Evolutionary conservation across 2,888 invertebrate species (phyloP).

Genomic region (Caenorhabditis macrosperma): DNA sequence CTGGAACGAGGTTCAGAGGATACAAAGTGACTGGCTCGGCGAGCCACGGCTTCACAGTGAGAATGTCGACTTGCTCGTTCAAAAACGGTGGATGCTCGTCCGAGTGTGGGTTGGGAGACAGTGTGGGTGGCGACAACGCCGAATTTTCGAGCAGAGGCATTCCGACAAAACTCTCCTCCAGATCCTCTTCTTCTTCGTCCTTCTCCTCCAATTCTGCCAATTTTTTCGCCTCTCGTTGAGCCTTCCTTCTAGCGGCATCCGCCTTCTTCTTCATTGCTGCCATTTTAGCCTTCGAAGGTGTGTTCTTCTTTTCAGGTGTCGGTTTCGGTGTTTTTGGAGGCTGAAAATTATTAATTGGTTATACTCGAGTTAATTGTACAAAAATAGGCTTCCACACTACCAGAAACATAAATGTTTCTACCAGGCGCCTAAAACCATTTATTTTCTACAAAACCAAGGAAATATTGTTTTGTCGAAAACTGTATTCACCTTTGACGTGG

Average conservation of each 20-base stretch:
- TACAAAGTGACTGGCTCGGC: background rate
- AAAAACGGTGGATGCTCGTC: background rate
- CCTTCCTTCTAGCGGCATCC: conserved; percentile 28
- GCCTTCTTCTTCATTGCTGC: conserved; percentile 42
- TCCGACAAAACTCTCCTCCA: background rate
- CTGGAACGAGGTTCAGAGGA: conserved; percentile 4
- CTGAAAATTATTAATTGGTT: conserved; percentile 6
- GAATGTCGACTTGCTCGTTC: background rate
- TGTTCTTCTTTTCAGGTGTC: conserved; percentile 25
- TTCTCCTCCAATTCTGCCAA: conserved; percentile 12
- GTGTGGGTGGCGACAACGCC: background rate
- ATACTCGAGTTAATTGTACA: background rate
- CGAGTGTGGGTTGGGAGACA: background rate
- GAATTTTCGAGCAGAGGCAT: conserved; percentile 12
- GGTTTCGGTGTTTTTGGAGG: conserved; percentile 15
- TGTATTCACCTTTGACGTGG: conserved; percentile 21
- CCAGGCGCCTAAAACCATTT: too few relatives aligned
- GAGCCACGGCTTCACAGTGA: conserved; percentile 17
- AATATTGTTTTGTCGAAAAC: background rate
- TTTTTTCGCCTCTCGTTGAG: conserved; percentile 35
- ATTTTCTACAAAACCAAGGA: too few relatives aligned
- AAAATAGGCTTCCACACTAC: too few relatives aligned
- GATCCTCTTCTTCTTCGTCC: conserved; percentile 10
- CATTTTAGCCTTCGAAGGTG: conserved; percentile 43
- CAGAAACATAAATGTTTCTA: too few relatives aligned